Conservation (phyloP, 2,888 invertebrate species). For the Drosophila mimica region DNA sequence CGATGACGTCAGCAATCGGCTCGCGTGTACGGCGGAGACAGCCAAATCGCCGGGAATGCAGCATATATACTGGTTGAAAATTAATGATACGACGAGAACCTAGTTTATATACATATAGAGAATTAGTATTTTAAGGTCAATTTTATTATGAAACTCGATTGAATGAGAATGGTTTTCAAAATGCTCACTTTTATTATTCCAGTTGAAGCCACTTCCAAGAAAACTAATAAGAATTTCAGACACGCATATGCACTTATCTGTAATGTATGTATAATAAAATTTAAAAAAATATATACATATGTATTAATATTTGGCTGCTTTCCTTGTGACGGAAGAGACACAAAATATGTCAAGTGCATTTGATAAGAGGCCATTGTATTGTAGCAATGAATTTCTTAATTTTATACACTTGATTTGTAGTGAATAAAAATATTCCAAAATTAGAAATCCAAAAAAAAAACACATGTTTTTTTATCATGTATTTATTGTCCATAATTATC, state of each 20-base stretch:
- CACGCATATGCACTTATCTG: not conserved
- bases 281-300: not conserved
- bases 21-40: constrained; percentile 58
- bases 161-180: not conserved
- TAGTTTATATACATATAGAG: not conserved
- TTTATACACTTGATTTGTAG: not conserved
- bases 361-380: constrained; percentile 17
- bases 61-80: constrained; percentile 18
- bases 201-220: not conserved
- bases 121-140: not conserved
- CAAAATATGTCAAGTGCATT: constrained; percentile 11
- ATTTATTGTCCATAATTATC: constrained; percentile 29
- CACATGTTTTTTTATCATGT: constrained; percentile 4
- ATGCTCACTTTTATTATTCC: not conserved
- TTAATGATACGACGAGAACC: constrained; percentile 5
- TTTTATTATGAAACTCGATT: not conserved
- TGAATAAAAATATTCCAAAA: not conserved
- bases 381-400: not conserved
- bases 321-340: constrained; percentile 30
- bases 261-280: not conserved
- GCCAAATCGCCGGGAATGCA: constrained; percentile 30
- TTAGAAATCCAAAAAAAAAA: not conserved
- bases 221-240: not conserved
- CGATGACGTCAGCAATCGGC: constrained; percentile 67
- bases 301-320: constrained; percentile 29